Evolutionary conservation across 2,888 invertebrate species (phyloP).

Genomic region (Ochropacha duplaris): DNA sequence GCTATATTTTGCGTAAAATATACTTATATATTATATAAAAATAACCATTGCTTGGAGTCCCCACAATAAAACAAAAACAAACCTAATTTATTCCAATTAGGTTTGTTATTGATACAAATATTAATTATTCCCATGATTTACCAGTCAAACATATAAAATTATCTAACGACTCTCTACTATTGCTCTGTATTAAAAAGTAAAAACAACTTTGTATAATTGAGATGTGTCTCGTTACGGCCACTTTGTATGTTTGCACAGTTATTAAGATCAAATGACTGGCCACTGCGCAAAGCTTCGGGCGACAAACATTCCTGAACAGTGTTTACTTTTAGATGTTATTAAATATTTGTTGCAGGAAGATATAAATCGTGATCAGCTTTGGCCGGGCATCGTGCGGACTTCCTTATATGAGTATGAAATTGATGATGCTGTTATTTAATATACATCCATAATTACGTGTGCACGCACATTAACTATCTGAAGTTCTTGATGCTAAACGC

Average conservation of each 20-base stretch:
- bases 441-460: neutral
- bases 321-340: conserved; percentile 57
- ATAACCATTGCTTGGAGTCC: too few relatives aligned
- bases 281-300: conserved; percentile 27
- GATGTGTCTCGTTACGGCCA: conserved; percentile 49
- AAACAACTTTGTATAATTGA: conserved; percentile 41
- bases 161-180: neutral
- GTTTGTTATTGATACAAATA: too few relatives aligned
- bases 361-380: conserved; percentile 53
- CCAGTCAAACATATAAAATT: conserved; percentile 4
- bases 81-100: too few relatives aligned
- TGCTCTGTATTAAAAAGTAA: conserved; percentile 26
- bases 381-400: conserved; percentile 36
- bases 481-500: neutral
- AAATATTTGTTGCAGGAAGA: conserved; percentile 62
- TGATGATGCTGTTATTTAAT: conserved; percentile 4
- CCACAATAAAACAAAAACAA: too few relatives aligned
- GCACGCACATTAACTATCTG: neutral
- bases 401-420: conserved; percentile 36
- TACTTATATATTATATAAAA: too few relatives aligned
- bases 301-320: conserved; percentile 39
- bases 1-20: too few relatives aligned
- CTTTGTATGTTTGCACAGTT: conserved; percentile 53
- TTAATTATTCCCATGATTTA: conserved; percentile 14
- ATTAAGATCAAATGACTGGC: conserved; percentile 60